phyloP scores from a whole-genome alignment of 2,113 vertebrate genomes.

The Hassar affinis region DNA sequence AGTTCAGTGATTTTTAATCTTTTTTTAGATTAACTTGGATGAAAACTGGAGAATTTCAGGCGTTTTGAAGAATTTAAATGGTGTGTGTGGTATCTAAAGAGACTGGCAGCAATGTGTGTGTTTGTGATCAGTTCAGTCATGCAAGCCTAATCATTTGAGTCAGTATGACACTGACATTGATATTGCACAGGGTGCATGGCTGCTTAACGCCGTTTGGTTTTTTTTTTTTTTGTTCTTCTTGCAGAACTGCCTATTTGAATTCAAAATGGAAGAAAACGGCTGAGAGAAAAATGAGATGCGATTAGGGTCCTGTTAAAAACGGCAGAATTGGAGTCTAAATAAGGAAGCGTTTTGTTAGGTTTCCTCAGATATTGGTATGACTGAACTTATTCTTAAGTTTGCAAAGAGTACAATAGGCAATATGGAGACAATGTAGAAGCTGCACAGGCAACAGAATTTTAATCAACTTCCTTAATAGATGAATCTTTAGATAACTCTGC shows the following conservation, averaged over 20 bases:
- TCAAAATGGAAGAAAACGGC: background rate
- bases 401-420: background rate
- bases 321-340: background rate
- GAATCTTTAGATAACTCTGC: background rate
- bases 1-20: background rate
- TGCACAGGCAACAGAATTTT: background rate
- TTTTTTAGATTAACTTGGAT: background rate
- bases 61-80: background rate
- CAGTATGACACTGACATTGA: conserved; percentile 6
- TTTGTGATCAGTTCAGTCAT: conserved; percentile 8
- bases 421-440: background rate
- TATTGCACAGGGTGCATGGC: background rate
- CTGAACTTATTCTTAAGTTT: background rate
- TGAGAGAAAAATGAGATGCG: background rate
- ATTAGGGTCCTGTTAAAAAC: background rate
- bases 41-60: background rate
- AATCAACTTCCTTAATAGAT: background rate
- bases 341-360: background rate
- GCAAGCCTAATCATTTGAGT: conserved; percentile 11
- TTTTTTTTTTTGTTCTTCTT: background rate
- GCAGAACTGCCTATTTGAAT: background rate
- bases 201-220: background rate
- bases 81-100: conserved; percentile 3
- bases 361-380: background rate
- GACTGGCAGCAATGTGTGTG: conserved; percentile 16